These are phyloP conservation scores for Pocillopora grandis DNA, from an alignment of 92 coral and sea anemone species.

Conservation along the genomic window DNA sequence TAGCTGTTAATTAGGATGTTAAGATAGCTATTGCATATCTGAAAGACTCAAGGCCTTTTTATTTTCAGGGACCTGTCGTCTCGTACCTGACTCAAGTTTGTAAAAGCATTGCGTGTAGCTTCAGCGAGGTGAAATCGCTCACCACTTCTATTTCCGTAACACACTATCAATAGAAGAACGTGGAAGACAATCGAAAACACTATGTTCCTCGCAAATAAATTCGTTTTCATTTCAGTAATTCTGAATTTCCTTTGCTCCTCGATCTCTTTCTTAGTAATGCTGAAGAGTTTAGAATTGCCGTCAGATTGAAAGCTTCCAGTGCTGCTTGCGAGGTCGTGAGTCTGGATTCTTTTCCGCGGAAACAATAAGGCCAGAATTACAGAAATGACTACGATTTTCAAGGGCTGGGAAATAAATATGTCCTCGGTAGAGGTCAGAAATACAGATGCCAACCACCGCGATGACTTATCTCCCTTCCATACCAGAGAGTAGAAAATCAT, in stretches of 20 bases:
- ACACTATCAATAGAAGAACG: conserved; percentile 21
- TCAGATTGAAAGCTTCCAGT: background rate
- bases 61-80: background rate
- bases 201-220: background rate
- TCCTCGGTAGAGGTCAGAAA: conserved; percentile 35
- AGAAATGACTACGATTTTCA: conserved; percentile 34
- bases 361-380: conserved; percentile 17
- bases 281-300: background rate
- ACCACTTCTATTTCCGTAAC: conserved; percentile 21
- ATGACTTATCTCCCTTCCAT: conserved; percentile 34
- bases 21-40: no score
- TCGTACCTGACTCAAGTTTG: conserved; percentile 13
- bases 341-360: background rate
- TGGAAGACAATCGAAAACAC: conserved; percentile 16
- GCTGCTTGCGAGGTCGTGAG: background rate
- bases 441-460: conserved; percentile 44
- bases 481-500: conserved; percentile 26
- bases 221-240: conserved; percentile 2
- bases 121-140: conserved; percentile 10
- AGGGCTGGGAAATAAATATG: conserved; percentile 46
- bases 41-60: background rate
- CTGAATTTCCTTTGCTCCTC: conserved; percentile 14
- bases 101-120: background rate
- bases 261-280: background rate
- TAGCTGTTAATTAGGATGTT: no score